These are phyloP conservation scores for Adelges cooleyi DNA, from an alignment of 1,140 invertebrate species.

Conservation along the genomic window DNA sequence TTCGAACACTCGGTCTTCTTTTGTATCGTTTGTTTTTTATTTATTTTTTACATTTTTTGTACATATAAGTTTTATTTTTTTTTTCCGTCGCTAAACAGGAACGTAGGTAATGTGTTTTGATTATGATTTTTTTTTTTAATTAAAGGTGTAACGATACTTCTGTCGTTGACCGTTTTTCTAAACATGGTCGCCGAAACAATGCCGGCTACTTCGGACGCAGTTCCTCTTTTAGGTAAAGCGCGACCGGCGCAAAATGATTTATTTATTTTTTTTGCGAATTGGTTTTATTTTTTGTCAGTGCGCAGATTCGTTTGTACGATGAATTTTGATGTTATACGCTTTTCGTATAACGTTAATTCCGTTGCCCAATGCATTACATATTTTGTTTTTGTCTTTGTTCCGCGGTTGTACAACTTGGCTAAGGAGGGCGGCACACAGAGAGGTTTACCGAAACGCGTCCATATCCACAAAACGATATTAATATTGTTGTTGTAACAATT, in stretches of 20 bases:
- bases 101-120: too few species aligned
- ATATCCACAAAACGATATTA: not conserved
- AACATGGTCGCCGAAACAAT: slow-evolving; percentile 73
- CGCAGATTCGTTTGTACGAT: too few species aligned
- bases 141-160: slow-evolving; percentile 73
- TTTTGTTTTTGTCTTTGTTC: not conserved
- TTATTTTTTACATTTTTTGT: not conserved
- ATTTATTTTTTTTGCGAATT: slow-evolving; percentile 18
- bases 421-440: slow-evolving; percentile 28
- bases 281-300: not conserved
- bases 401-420: slow-evolving; percentile 19
- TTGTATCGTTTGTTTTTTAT: too few species aligned
- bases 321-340: too few species aligned
- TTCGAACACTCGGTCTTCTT: too few species aligned
- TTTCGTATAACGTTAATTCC: too few species aligned
- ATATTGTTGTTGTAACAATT: slow-evolving; percentile 9
- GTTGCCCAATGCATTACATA: too few species aligned
- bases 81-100: not conserved
- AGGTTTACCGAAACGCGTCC: not conserved
- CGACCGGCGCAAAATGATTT: not conserved
- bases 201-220: slow-evolving; percentile 71
- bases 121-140: slow-evolving; percentile 33
- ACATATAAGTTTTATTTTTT: not conserved
- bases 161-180: slow-evolving; percentile 81
- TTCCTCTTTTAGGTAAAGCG: slow-evolving; percentile 65